phyloP scores from a whole-genome alignment of 1,140 invertebrate genomes.

The Bombus waltoni region DNA sequence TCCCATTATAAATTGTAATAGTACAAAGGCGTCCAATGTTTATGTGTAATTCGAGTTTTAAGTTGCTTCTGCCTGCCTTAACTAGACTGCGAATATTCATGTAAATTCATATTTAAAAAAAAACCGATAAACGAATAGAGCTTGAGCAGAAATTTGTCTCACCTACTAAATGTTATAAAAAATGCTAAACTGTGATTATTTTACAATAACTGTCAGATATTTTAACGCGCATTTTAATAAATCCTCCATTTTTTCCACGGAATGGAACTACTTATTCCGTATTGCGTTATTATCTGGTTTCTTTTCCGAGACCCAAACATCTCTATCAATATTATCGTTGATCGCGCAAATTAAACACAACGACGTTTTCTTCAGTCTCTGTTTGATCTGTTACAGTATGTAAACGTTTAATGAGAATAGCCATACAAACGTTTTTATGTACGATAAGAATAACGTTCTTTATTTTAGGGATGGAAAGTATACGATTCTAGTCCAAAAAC shows the following conservation, averaged over 20 bases:
- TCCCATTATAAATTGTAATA: no score
- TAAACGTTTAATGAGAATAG: neutral
- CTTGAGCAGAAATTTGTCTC: no score
- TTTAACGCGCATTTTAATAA: neutral
- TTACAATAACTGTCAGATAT: no score
- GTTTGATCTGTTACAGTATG: neutral
- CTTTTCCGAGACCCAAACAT: neutral
- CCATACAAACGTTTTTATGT: neutral
- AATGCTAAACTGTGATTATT: no score
- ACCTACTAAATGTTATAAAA: no score
- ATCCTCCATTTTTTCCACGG: neutral
- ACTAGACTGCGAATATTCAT: no score
- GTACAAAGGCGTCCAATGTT: no score
- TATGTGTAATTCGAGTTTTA: no score
- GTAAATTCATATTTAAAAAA: neutral
- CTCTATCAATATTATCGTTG: neutral
- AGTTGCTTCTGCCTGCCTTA: no score
- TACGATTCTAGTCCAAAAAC: conserved; percentile 94
- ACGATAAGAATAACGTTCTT: conserved; percentile 14
- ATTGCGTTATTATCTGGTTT: neutral
- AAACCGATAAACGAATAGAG: neutral
- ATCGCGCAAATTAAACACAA: neutral
- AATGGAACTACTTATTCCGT: neutral
- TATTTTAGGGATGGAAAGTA: conserved; percentile 90
- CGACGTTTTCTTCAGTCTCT: neutral